Evolutionary conservation across 2,797 vertebrate genomes (phyloP).

Genomic region (Micromesistius poutassou): DNA sequence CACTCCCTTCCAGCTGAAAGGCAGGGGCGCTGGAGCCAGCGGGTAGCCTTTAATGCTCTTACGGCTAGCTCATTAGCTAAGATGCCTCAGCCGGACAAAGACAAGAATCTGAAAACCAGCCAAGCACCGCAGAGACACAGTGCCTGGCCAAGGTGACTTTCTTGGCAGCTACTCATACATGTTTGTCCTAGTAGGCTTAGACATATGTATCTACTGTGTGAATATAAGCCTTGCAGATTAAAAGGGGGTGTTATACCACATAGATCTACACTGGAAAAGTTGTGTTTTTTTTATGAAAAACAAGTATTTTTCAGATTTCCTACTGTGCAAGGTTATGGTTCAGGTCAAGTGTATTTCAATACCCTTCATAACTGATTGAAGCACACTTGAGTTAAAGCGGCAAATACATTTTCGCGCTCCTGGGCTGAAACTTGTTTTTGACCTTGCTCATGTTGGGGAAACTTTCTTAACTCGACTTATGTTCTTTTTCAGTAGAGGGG

Average conservation of each 20-base stretch:
- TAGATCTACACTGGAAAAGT: background rate
- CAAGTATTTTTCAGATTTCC: background rate
- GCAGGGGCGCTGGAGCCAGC: slow-evolving; percentile 55
- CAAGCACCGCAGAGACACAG: slow-evolving; percentile 52
- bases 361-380: background rate
- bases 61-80: slow-evolving; percentile 69
- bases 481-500: background rate
- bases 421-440: background rate
- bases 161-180: slow-evolving; percentile 49
- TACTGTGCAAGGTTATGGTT: background rate
- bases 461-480: background rate
- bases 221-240: background rate
- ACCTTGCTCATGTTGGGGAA: background rate
- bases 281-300: background rate
- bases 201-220: background rate
- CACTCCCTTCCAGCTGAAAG: slow-evolving; percentile 49
- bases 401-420: background rate
- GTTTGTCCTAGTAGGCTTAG: slow-evolving; percentile 41
- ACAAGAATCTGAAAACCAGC: slow-evolving; percentile 51
- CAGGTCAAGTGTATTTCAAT: background rate
- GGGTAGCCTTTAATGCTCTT: slow-evolving; percentile 68
- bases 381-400: background rate
- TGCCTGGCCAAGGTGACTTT: slow-evolving; percentile 58
- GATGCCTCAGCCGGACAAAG: slow-evolving; percentile 48
- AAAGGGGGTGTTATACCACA: background rate